A percentile compares a stretch with the other conserved stretches of the same genome.
Evolutionary conservation across 2,113 vertebrate species (phyloP).

Genomic region (Cettia cetti): DNA sequence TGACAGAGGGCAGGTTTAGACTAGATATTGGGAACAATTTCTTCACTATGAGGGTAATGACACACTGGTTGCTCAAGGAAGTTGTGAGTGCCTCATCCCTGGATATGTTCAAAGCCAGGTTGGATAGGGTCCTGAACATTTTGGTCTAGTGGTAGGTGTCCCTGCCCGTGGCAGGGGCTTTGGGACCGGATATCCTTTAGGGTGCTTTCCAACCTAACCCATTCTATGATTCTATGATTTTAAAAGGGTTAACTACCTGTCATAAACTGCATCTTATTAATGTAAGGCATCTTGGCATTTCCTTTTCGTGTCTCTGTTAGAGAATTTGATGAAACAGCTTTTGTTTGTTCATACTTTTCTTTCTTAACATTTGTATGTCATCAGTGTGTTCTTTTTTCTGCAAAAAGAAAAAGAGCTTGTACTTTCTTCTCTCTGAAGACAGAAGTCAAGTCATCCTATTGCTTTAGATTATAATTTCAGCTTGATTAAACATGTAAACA

Average conservation of each 20-base stretch:
- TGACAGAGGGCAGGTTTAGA: not conserved
- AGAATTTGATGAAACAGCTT: constrained; percentile 68
- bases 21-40: not conserved
- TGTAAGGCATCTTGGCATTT: constrained; percentile 51
- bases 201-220: not conserved
- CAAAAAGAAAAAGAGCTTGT: constrained; percentile 46
- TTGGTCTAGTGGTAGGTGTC: not conserved
- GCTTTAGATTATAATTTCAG: constrained; percentile 36
- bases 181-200: not conserved
- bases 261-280: constrained; percentile 59
- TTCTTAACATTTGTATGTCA: constrained; percentile 62
- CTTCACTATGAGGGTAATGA: not conserved
- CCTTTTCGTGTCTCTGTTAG: constrained; percentile 5
- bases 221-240: not conserved
- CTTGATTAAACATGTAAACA: not conserved
- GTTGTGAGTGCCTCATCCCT: not conserved
- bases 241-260: constrained; percentile 44
- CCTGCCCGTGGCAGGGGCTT: not conserved
- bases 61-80: not conserved
- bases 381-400: constrained; percentile 61
- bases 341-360: constrained; percentile 74
- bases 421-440: constrained; percentile 53
- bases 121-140: not conserved
- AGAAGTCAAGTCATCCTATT: constrained; percentile 51
- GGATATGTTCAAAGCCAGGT: not conserved